phyloP scores from a whole-genome alignment of 1,140 invertebrate genomes.

The Trialeurodes vaporariorum region DNA sequence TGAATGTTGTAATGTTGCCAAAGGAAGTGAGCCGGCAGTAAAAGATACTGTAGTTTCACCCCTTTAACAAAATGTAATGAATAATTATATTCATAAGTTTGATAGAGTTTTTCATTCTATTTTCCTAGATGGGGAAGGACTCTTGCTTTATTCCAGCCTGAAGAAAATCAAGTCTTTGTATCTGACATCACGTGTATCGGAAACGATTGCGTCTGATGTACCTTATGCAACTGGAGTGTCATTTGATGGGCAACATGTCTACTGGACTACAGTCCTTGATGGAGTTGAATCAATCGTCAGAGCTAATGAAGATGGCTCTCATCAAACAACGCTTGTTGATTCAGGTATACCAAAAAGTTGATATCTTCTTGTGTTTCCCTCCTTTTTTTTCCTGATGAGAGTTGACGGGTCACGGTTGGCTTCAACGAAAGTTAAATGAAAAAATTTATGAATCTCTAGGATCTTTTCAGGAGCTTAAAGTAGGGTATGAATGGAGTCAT shows the following conservation, averaged over 20 bases:
- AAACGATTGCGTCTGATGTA: conserved; percentile 37
- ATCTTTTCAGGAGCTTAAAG: too few relatives aligned
- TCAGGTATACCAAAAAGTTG: conserved; percentile 34
- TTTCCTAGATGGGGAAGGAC: conserved; percentile 4
- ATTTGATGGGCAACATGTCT: conserved; percentile 50
- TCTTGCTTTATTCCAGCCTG: conserved; percentile 15
- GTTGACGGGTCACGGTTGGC: too few relatives aligned
- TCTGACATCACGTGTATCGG: conserved; percentile 36
- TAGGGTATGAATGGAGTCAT: background rate
- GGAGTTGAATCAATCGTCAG: conserved; percentile 52
- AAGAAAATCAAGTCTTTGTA: conserved; percentile 38
- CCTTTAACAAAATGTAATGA: too few relatives aligned
- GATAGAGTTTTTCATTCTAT: too few relatives aligned
- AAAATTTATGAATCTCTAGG: too few relatives aligned
- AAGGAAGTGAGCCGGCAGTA: too few relatives aligned
- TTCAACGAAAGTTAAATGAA: too few relatives aligned
- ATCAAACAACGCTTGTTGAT: conserved; percentile 41
- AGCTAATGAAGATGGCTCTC: conserved; percentile 40
- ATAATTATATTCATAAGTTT: too few relatives aligned
- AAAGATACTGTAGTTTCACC: too few relatives aligned
- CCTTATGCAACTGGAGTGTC: conserved; percentile 52
- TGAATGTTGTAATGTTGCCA: too few relatives aligned
- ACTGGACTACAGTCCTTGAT: conserved; percentile 57
- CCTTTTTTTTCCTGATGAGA: conserved; percentile 6
- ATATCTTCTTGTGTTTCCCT: conserved; percentile 9